Evolutionary conservation across 2,888 invertebrate genomes (phyloP).

Genomic region (Cryptus viduatorius): DNA sequence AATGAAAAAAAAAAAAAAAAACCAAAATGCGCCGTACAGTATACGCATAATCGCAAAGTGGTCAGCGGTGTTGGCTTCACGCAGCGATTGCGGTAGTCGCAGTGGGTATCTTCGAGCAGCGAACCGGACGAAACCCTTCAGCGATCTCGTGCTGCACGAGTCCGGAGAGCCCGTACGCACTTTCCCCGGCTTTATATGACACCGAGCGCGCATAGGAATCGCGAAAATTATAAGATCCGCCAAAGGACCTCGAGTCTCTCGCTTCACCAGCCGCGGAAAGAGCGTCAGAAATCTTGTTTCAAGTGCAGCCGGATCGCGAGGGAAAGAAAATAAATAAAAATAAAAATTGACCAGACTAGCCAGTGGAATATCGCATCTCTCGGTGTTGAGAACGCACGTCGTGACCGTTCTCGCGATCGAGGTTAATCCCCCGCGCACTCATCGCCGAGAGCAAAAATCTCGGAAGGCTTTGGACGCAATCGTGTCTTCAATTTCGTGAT

Average conservation of each 20-base stretch:
- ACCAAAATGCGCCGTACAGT: conserved; percentile 2
- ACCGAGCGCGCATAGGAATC: conserved; percentile 73
- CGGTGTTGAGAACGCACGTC: conserved; percentile 16
- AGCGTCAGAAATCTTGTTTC: conserved; percentile 67
- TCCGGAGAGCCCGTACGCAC: conserved; percentile 55
- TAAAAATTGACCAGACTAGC: conserved; percentile 48
- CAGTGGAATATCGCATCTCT: conserved; percentile 46
- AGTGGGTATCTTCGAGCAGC: conserved; percentile 1
- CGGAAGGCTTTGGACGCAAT: conserved; percentile 2
- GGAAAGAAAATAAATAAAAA: conserved; percentile 44
- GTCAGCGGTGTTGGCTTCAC: conserved; percentile 53
- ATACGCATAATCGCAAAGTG: conserved; percentile 28
- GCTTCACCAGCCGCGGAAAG: conserved; percentile 18
- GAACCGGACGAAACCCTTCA: conserved; percentile 49
- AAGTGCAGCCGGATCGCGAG: conserved; percentile 55
- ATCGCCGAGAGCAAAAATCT: conserved; percentile 54
- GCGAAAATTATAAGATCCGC: conserved; percentile 71
- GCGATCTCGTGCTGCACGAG: conserved; percentile 28
- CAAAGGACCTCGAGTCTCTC: conserved; percentile 65
- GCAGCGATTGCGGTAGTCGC: conserved; percentile 43
- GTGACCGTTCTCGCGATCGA: conserved; percentile 48
- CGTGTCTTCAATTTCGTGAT: conserved; percentile 55
- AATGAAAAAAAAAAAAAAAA: neutral
- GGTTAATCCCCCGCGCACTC: conserved; percentile 54
- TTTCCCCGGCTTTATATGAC: conserved; percentile 69